Conservation (phyloP, 2,888 invertebrate genomes). For the Xestia ashworthii region DNA sequence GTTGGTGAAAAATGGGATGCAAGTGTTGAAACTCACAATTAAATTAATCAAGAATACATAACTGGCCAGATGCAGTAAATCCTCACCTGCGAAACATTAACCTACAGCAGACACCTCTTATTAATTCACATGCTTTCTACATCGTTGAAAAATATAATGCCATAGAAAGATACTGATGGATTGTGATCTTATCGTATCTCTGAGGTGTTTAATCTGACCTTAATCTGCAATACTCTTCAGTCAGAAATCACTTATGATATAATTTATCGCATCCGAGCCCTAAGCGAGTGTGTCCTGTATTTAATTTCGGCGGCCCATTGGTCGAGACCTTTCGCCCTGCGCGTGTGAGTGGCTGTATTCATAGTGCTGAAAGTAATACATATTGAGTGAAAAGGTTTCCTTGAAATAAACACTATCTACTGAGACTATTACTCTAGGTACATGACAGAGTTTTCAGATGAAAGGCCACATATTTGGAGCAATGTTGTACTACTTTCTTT, state of each 20-base stretch:
- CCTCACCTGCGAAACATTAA: constrained; percentile 1
- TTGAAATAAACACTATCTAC: not conserved
- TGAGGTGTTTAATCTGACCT: constrained; percentile 64
- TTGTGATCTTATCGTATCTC: constrained; percentile 35
- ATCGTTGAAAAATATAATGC: not conserved
- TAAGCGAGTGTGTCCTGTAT: constrained; percentile 83
- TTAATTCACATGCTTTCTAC: constrained; percentile 3
- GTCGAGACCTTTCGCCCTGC: constrained; percentile 82
- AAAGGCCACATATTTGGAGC: not conserved
- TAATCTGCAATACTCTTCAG: constrained; percentile 65
- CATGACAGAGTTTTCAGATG: not conserved
- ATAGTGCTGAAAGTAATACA: constrained; percentile 70
- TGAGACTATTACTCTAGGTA: not conserved
- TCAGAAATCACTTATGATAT: constrained; percentile 72
- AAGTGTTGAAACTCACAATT: not conserved
- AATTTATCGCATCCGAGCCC: constrained; percentile 86
- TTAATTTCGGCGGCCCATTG: constrained; percentile 85
- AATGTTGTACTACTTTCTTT: not conserved
- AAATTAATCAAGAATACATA: not conserved
- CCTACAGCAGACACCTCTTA: not conserved
- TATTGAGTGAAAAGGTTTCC: not conserved
- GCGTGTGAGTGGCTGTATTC: constrained; percentile 72
- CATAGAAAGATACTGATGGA: constrained; percentile 23
- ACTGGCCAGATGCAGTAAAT: not conserved
- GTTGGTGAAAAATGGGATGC: not conserved